Conservation (phyloP, 2,113 vertebrate species). For the Numida meleagris region DNA sequence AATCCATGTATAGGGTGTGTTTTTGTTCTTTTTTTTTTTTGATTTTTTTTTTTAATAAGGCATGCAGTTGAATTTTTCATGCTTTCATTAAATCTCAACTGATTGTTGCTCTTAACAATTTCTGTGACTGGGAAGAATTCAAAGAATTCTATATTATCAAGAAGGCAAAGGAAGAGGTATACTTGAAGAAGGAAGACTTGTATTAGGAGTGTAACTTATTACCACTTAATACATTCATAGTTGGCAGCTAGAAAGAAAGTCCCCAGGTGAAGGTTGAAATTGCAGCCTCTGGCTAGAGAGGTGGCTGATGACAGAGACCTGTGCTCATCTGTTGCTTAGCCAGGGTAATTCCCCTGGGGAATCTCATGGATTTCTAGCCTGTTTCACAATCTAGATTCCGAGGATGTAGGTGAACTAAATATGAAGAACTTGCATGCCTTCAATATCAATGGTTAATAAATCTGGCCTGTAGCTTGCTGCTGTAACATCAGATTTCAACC, state of each 20-base stretch:
- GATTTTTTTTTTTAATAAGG: not conserved
- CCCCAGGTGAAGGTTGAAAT: not conserved
- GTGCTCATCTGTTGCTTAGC: no score
- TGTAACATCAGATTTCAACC: not conserved
- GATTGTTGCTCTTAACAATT: not conserved
- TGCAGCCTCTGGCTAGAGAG: no score
- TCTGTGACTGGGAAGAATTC: not conserved
- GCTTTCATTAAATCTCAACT: constrained; percentile 23
- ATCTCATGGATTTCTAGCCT: not conserved
- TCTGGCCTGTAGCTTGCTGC: not conserved
- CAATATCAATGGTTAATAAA: not conserved
- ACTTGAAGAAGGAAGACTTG: not conserved
- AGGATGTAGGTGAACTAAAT: not conserved
- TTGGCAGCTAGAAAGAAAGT: not conserved
- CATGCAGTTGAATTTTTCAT: constrained; percentile 33
- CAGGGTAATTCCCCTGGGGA: not conserved
- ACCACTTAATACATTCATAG: not conserved
- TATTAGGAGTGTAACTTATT: not conserved
- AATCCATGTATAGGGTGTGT: constrained; percentile 29
- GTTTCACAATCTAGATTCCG: not conserved
- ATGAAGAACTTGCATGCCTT: not conserved
- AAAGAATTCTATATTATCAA: not conserved
- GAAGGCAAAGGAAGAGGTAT: not conserved
- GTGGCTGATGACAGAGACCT: no score
- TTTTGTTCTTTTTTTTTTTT: no score